A percentile compares a stretch with the other conserved stretches of the same genome.
Conservation (phyloP, 1,140 invertebrate genomes). For the Psilanteris sp. region DNA sequence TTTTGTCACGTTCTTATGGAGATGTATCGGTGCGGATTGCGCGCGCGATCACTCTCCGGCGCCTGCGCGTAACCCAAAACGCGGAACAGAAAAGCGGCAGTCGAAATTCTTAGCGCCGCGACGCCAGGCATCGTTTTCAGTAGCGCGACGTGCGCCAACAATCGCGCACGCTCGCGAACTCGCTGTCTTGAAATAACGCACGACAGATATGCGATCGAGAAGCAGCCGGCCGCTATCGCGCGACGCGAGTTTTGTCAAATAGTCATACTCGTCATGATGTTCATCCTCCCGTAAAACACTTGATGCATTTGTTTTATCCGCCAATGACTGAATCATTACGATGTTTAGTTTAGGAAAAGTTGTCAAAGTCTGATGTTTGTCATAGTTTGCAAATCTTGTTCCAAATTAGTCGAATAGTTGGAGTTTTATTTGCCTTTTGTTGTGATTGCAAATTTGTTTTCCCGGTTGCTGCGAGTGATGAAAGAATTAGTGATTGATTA, state of each 20-base stretch:
- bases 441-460: background rate
- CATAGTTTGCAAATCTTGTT: background rate
- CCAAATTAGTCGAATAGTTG: background rate
- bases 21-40: slow-evolving; percentile 30
- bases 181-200: slow-evolving; percentile 27
- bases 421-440: background rate
- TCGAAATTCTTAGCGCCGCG: slow-evolving; percentile 64
- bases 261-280: background rate
- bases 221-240: slow-evolving; percentile 7
- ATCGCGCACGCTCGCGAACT: slow-evolving; percentile 73
- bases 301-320: too few species aligned
- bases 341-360: too few species aligned
- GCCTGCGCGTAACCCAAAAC: too few species aligned
- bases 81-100: slow-evolving; percentile 54
- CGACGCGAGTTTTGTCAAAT: background rate
- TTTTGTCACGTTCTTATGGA: slow-evolving; percentile 56
- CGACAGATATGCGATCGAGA: slow-evolving; percentile 30
- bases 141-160: slow-evolving; percentile 79
- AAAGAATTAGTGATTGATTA: slow-evolving; percentile 11
- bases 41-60: slow-evolving; percentile 70
- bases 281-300: background rate
- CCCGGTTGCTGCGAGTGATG: slow-evolving; percentile 19
- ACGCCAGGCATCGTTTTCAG: slow-evolving; percentile 73
- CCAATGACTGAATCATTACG: too few species aligned
- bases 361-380: too few species aligned